A percentile compares a stretch with the other conserved stretches of the same genome.
Evolutionary conservation across 2,113 vertebrate species (phyloP).

Genomic region (Sitta europaea): DNA sequence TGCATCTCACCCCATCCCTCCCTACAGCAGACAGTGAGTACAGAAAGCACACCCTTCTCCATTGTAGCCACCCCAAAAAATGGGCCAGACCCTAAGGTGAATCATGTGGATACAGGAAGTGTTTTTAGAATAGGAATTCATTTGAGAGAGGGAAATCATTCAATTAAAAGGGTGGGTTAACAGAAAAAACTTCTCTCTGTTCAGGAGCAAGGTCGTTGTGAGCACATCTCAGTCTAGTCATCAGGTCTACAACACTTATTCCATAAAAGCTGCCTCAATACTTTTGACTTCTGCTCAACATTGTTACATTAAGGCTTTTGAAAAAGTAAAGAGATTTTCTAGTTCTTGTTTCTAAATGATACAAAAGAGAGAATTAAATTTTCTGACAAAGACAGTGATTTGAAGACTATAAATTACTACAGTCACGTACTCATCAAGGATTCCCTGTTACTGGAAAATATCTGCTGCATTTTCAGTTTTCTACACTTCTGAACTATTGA

Average conservation of each 20-base stretch:
- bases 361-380: background rate
- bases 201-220: background rate
- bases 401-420: background rate
- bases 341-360: background rate
- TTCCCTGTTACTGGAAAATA: conserved; percentile 13
- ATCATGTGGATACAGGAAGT: background rate
- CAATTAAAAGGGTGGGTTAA: background rate
- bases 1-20: background rate
- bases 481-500: background rate
- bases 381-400: background rate
- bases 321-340: background rate
- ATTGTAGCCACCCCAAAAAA: rapidly evolving
- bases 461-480: background rate
- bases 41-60: background rate
- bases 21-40: background rate
- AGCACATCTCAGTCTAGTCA: background rate
- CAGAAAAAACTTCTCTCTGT: background rate
- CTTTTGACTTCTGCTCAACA: background rate
- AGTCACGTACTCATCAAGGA: background rate
- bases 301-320: background rate
- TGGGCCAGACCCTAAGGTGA: background rate
- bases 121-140: background rate
- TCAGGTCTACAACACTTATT: background rate
- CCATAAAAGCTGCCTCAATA: background rate
- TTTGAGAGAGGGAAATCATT: background rate